Evolutionary conservation across 2,113 vertebrate genomes (phyloP).

Genomic region (Eolophus roseicapilla): DNA sequence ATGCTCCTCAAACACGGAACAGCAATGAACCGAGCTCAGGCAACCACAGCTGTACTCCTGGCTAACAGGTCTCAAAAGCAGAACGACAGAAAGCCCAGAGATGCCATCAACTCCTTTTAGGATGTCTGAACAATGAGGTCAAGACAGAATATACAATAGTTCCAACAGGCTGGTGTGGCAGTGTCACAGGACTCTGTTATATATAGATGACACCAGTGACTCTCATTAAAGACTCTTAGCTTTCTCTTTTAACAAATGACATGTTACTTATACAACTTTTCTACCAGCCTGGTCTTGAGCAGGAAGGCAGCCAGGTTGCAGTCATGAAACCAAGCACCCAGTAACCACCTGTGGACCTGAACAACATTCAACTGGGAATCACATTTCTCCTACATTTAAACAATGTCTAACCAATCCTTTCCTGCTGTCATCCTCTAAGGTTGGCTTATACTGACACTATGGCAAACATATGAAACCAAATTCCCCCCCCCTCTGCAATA

Average conservation of each 20-base stretch:
- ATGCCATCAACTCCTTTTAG: neutral
- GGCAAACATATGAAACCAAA: neutral
- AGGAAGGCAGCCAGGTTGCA: neutral
- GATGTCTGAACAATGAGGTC: neutral
- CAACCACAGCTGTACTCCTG: neutral
- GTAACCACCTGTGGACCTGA: neutral
- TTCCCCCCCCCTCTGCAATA: neutral
- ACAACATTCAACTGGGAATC: neutral
- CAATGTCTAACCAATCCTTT: neutral
- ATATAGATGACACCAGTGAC: neutral
- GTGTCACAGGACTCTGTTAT: neutral
- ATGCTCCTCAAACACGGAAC: neutral
- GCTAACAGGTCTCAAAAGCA: neutral
- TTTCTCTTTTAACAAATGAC: neutral
- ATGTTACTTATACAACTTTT: neutral
- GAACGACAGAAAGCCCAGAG: slow-evolving; percentile 24
- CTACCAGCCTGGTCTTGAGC: neutral
- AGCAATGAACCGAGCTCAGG: neutral
- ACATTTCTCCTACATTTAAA: neutral
- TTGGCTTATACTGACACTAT: neutral
- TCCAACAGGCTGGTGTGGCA: neutral
- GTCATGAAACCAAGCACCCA: neutral
- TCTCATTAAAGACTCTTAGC: neutral
- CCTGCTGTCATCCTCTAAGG: neutral
- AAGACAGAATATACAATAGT: neutral